Evolutionary conservation across 2,888 invertebrate species (phyloP), one percentile per base, ranked within the genome.

Genomic region (Amiota mariae): DNA sequence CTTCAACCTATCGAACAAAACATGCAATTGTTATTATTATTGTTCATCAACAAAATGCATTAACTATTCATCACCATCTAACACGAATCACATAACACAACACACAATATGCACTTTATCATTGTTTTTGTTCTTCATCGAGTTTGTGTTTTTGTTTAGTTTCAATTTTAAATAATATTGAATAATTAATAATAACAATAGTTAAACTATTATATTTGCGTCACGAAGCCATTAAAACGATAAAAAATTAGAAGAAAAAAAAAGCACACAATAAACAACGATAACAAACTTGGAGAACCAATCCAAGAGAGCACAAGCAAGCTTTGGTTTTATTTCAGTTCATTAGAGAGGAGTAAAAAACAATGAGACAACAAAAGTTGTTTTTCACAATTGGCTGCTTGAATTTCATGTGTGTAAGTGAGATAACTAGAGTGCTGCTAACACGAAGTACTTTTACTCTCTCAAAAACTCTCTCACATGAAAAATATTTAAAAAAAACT

Each of bases 1-100:
- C 89, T 85, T 90, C 90, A 74, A 90, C 90, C 90, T 90, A 75
- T 13, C 70, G 54, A 68, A 10, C 11, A n/a, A 61, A 36, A 24
- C 20, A 61, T 61, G 12, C 0, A 36, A 36, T 36, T 36, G 51
- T 64, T 48, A 51, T 12, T 61, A 24, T 24, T 24, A 24, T 24
- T 24, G 24, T 24, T 9, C 3, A 24, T 24, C 0, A 12, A 12
- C 11, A 61, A 61, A 61, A 12, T 10, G 20, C 24, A 13, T 61
- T 8, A 61, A 61, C 20, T 61, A 61, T 15, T 15, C 20, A 20
- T 61, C 61, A 15, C 3, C 24, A 36, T 36, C 36, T 36, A 36
- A 36, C 36, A 36, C 6, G 36, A 36, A 36, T 36, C 36, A 36
- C 36, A 6, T 36, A 36, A 36, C 36, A 36, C 36, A 36, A 36